A percentile compares a stretch with the other conserved stretches of the same genome.
phyloP scores from a whole-genome alignment of 1,140 invertebrate genomes.

The Microplitis mediator region DNA sequence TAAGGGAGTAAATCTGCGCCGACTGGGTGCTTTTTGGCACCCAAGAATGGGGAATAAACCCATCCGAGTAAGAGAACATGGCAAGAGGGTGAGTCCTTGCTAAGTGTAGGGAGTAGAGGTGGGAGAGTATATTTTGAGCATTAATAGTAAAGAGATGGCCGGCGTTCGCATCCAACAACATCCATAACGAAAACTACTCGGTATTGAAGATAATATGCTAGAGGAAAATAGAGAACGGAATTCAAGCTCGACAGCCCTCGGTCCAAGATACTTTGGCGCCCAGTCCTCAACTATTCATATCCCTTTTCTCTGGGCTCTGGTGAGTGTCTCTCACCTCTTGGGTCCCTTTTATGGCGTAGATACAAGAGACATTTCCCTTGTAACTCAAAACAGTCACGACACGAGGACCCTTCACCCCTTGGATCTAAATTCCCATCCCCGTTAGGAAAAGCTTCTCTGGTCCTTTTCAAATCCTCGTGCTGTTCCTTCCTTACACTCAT shows the following conservation, averaged over 20 bases:
- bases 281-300: neutral
- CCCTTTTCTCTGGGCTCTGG: constrained; percentile 30
- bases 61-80: too few relatives aligned
- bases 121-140: too few relatives aligned
- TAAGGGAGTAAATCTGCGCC: too few relatives aligned
- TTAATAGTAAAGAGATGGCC: too few relatives aligned
- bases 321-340: neutral
- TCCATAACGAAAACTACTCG: too few relatives aligned
- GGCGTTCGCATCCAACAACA: too few relatives aligned
- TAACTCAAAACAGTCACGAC: constrained; percentile 46
- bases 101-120: too few relatives aligned
- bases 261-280: constrained; percentile 46
- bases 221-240: constrained; percentile 45
- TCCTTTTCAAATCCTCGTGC: neutral
- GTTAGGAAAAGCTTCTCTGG: neutral
- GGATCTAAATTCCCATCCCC: too few relatives aligned
- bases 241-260: constrained; percentile 13
- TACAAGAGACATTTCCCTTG: constrained; percentile 37
- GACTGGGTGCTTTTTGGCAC: too few relatives aligned
- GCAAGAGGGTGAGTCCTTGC: too few relatives aligned
- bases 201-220: constrained; percentile 43
- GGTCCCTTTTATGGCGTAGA: neutral
- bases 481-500: neutral
- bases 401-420: constrained; percentile 23
- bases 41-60: too few relatives aligned